Conservation (phyloP, 2,797 vertebrate species). For the Babyrousa celebensis region DNA sequence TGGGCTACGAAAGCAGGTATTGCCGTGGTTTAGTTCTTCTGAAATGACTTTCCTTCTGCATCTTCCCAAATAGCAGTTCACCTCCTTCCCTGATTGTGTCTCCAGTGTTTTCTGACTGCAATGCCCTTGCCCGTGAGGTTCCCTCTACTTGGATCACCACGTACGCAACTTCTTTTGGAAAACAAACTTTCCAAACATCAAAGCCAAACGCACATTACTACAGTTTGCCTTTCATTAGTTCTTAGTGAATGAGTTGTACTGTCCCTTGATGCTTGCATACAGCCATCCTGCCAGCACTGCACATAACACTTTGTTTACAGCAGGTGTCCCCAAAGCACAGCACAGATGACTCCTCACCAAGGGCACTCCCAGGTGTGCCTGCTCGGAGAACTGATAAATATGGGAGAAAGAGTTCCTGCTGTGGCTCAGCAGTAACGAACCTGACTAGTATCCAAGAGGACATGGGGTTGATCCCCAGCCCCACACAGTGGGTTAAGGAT, state of each 20-base stretch:
- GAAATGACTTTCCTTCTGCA: background rate
- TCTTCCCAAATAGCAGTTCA: background rate
- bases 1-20: background rate
- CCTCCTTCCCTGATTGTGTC: background rate
- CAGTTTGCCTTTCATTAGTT: background rate
- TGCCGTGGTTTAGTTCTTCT: background rate
- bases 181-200: background rate
- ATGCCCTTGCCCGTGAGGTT: background rate
- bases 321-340: too few species aligned
- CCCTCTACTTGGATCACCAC: background rate
- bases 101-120: background rate
- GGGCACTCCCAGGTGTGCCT: background rate
- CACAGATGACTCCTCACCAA: background rate
- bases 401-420: background rate
- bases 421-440: too few species aligned
- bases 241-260: background rate
- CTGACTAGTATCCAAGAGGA: too few species aligned
- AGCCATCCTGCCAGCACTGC: background rate
- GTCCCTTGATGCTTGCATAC: background rate
- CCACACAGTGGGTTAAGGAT: too few species aligned
- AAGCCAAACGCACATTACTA: background rate
- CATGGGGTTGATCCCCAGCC: too few species aligned
- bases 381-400: background rate
- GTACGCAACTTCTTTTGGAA: background rate
- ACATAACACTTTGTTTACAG: background rate